Evolutionary conservation across 2,113 vertebrate genomes (phyloP).

Genomic region (Leucopsar rothschildi): DNA sequence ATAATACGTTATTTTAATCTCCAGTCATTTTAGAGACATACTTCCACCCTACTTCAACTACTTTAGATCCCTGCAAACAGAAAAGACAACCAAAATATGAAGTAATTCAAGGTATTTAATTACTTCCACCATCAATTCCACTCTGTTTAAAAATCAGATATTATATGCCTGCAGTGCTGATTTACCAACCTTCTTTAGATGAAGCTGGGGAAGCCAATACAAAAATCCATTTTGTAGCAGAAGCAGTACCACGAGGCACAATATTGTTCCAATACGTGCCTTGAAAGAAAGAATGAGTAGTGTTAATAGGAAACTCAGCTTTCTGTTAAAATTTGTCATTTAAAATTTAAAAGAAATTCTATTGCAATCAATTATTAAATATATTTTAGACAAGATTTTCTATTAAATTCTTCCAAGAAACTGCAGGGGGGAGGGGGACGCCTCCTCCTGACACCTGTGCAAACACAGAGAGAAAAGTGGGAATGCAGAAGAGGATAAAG

Average conservation of each 20-base stretch:
- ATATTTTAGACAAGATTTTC: not conserved
- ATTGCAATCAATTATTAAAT: not conserved
- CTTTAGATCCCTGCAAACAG: not conserved
- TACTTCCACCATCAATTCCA: not conserved
- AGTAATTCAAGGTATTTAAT: not conserved
- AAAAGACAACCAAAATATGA: not conserved
- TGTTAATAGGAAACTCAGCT: not conserved
- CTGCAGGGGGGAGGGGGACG: not conserved
- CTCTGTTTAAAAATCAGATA: not conserved
- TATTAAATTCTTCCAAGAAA: not conserved
- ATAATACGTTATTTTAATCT: not conserved
- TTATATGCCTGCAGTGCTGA: not conserved
- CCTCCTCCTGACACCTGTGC: not conserved
- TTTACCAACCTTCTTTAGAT: slow-evolving; percentile 80
- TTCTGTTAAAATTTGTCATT: not conserved
- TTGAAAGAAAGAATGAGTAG: slow-evolving; percentile 25
- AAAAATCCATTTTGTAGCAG: slow-evolving; percentile 91
- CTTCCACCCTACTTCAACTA: not conserved
- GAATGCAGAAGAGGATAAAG: not conserved
- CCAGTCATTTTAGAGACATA: not conserved
- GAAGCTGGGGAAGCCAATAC: slow-evolving; percentile 85
- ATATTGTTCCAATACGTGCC: slow-evolving; percentile 92
- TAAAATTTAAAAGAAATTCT: not conserved
- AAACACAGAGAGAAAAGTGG: not conserved
- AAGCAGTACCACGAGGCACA: slow-evolving; percentile 91